phyloP scores from a whole-genome alignment of 2,113 vertebrate species.

The Odobenus rosmarus region DNA sequence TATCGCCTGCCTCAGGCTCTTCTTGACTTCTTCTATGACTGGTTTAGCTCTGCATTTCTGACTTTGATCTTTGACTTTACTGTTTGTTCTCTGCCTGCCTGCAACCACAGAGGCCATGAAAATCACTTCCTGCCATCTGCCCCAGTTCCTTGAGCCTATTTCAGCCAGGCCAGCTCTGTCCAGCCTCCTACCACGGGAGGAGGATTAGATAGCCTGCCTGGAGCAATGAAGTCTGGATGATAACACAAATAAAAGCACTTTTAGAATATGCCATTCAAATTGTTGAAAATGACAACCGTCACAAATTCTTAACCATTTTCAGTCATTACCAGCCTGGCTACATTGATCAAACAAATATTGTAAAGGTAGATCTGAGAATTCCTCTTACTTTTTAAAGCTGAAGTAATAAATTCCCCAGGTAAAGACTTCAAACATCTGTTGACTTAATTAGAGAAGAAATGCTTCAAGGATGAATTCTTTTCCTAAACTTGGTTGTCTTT shows the following conservation, averaged over 20 bases:
- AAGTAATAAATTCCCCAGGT: constrained; percentile 64
- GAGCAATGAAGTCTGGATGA: not conserved
- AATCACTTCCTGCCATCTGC: not conserved
- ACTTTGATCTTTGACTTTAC: not conserved
- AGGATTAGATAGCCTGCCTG: not conserved
- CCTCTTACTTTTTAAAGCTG: constrained; percentile 58
- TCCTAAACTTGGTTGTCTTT: constrained; percentile 40
- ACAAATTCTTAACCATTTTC: constrained; percentile 20
- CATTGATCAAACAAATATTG: not conserved
- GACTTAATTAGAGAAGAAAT: constrained; percentile 72
- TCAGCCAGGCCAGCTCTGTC: not conserved
- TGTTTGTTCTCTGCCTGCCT: not conserved
- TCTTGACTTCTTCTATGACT: not conserved
- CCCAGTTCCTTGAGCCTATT: not conserved
- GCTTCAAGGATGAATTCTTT: constrained; percentile 73
- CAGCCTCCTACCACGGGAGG: not conserved
- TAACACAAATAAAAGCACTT: not conserved
- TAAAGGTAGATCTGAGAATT: not conserved
- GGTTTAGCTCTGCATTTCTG: not conserved
- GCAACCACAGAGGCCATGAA: not conserved
- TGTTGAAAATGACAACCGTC: constrained; percentile 37
- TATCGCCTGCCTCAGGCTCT: not conserved
- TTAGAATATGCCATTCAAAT: constrained; percentile 30
- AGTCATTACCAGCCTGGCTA: constrained; percentile 1
- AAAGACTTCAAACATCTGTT: constrained; percentile 63